Percentiles rank a stretch among this genome's conserved stretches.
Conservation (phyloP, 2,113 vertebrate genomes). For the Pseudorectes ferrugineus region DNA sequence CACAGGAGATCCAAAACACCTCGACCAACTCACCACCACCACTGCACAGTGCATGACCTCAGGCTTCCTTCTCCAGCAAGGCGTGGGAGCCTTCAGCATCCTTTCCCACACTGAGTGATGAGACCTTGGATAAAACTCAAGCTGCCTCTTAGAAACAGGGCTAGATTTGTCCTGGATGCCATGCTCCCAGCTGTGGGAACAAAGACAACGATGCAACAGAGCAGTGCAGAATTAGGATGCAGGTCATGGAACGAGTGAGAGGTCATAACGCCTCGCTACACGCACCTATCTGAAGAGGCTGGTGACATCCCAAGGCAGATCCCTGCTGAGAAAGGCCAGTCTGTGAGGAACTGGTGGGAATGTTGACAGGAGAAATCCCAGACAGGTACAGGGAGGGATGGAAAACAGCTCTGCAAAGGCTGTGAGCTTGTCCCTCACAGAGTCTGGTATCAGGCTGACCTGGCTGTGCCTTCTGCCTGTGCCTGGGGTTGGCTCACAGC, state of each 20-base stretch:
- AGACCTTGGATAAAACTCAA: not conserved
- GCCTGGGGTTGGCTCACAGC: not conserved
- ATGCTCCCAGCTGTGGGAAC: not conserved
- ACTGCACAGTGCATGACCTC: accelerated
- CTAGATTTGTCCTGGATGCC: not conserved
- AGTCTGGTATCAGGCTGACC: not conserved
- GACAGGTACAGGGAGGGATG: not conserved
- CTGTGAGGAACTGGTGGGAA: not conserved
- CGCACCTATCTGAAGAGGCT: constrained; percentile 16
- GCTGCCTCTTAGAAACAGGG: not conserved
- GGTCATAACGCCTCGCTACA: not conserved
- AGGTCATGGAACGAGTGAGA: not conserved
- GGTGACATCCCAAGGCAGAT: constrained; percentile 3
- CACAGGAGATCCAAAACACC: not conserved
- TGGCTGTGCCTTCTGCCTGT: not conserved
- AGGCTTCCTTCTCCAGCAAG: not conserved
- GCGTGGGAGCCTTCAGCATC: not conserved
- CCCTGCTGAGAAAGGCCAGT: constrained; percentile 12
- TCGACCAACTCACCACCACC: not conserved
- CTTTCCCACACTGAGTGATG: not conserved
- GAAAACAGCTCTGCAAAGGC: not conserved
- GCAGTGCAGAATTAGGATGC: not conserved
- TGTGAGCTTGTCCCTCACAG: not conserved
- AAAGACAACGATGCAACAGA: not conserved
- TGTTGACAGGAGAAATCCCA: constrained; percentile 16